A percentile compares a stretch with the other conserved stretches of the same genome.
Evolutionary conservation across 2,888 invertebrate genomes (phyloP).

Genomic region (Nebria brevicollis): DNA sequence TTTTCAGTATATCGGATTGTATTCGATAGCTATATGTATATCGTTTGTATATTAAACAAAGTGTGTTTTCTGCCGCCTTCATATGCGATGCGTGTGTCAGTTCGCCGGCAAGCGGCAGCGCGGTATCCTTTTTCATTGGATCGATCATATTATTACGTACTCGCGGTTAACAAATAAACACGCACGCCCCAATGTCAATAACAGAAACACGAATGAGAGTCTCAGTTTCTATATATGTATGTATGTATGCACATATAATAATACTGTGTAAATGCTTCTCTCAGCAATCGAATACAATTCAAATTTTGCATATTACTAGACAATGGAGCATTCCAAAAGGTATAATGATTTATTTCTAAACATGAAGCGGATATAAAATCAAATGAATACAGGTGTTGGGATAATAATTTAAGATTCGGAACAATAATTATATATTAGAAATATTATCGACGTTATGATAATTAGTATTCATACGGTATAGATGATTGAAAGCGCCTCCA

Average conservation of each 20-base stretch:
- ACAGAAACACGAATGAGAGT: not conserved
- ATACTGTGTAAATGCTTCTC: not conserved
- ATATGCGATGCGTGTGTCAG: too few species aligned
- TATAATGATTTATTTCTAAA: not conserved
- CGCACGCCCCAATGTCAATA: slow-evolving; percentile 26
- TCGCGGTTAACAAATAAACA: slow-evolving; percentile 43
- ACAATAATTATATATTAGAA: not conserved
- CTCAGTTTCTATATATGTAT: not conserved
- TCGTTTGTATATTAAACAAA: too few species aligned
- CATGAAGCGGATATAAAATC: not conserved
- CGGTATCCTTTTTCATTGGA: slow-evolving; percentile 38
- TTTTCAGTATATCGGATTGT: too few species aligned
- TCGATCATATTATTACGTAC: slow-evolving; percentile 35
- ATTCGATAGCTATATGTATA: too few species aligned
- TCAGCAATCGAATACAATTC: too few species aligned
- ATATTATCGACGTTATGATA: not conserved
- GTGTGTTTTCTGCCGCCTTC: too few species aligned
- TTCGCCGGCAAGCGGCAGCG: not conserved
- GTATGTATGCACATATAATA: too few species aligned
- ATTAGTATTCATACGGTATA: slow-evolving; percentile 23
- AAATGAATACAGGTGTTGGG: not conserved
- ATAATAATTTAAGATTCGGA: too few species aligned
- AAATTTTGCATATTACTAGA: too few species aligned
- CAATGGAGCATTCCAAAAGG: not conserved
- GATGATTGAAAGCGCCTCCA: slow-evolving; percentile 9